Evolutionary conservation across 2,113 vertebrate species (phyloP), one percentile per base, ranked within the genome.

Genomic region (Lagopus leucura): DNA sequence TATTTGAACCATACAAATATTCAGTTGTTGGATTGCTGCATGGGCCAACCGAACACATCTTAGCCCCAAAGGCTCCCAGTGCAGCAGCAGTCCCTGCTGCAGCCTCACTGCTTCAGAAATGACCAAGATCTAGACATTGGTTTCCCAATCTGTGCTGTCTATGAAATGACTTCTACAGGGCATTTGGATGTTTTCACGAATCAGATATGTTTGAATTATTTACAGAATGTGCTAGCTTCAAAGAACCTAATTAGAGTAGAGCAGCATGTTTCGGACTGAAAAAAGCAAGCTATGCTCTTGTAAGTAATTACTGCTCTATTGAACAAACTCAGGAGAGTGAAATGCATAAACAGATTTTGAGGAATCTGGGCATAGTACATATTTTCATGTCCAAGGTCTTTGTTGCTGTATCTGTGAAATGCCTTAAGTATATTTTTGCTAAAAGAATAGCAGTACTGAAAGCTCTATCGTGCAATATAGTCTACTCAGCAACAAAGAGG

Each of bases 181-280:
- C 1, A 1, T 77, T 89, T 81, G 65, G 69, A 89, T 81, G 57
- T 92, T 91, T 92, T 69, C 52, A 43, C 75, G 73, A 88, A 88
- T 88, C 65, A 89, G 27, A 75, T 61, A 25, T 10, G 8, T 94
- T 69, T 94, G 52, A 96, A 95, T 95, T 96, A 90, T 95, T 96
- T 90, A 94, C 82, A 90, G 70, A 76, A 88, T 54, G 34, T 71
- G 32, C 55, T 92, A 38, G 52, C 70, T 94, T 95, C 91, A 91
- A 91, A 95, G 87, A 92, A 93, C 52, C 43, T 88, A 83, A 92
- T 95, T 89, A 93, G 50, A 90, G 61, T 43, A 73, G 48, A 64
- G 73, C 76, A 86, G 52, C 55, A 69, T 61, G 86, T 45, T 86
- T 86, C 89, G 72, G 69, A 89, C 75, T 70, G 67, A 77, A 93